These are phyloP conservation scores for Stomatorhinus walkeri DNA, from an alignment of 2,797 vertebrate species.

Conservation along the genomic window DNA sequence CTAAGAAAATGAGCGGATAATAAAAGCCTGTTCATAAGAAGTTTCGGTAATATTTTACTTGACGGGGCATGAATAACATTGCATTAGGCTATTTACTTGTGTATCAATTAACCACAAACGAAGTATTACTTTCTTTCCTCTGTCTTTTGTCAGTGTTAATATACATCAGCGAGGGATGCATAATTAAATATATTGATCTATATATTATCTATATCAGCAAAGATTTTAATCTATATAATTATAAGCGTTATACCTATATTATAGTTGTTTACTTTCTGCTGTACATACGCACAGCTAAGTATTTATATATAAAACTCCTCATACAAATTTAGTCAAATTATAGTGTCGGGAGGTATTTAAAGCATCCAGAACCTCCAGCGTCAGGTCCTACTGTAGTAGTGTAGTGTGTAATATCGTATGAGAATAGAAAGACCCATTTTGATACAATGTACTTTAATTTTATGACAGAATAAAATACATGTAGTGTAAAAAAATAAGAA, in stretches of 20 bases:
- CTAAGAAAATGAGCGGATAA: not conserved
- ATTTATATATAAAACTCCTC: not conserved
- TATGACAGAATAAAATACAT: not conserved
- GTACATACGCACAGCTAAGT: not conserved
- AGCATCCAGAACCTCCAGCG: not conserved
- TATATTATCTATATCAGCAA: not conserved
- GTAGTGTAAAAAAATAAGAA: not conserved
- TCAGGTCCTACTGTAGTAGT: not conserved
- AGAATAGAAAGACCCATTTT: not conserved
- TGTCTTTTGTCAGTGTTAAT: not conserved
- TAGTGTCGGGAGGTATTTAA: not conserved
- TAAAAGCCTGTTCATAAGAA: not conserved
- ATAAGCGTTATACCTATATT: not conserved
- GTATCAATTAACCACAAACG: not conserved
- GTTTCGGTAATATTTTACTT: not conserved
- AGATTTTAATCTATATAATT: not conserved
- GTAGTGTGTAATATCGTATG: not conserved
- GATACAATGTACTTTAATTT: not conserved
- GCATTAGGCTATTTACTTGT: not conserved
- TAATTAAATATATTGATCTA: not conserved
- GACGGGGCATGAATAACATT: not conserved
- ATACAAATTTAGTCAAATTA: not conserved
- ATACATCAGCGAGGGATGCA: not conserved
- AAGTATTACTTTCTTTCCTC: not conserved
- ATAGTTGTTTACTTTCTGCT: not conserved